These are phyloP conservation scores for Todus mexicanus DNA, from an alignment of 2,797 vertebrate species.

Conservation along the genomic window DNA sequence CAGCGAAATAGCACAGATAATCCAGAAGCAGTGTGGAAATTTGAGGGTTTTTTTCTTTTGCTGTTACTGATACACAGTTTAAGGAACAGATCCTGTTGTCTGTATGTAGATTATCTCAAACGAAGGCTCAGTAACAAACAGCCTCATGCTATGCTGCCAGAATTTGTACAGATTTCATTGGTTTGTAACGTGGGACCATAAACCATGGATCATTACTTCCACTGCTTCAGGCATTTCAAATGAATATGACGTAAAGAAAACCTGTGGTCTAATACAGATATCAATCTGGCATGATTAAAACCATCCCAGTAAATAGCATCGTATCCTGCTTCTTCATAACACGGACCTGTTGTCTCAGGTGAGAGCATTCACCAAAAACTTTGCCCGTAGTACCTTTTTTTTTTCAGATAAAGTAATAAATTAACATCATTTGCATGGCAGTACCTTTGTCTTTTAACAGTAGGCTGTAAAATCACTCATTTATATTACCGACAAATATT, in stretches of 20 bases:
- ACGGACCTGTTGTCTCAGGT: neutral
- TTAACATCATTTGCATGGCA: neutral
- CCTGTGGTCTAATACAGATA: neutral
- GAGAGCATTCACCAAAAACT: neutral
- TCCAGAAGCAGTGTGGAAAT: neutral
- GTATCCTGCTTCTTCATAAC: constrained; percentile 7
- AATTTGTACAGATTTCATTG: neutral
- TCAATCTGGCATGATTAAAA: neutral
- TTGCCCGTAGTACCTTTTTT: neutral
- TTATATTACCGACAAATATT: constrained; percentile 16
- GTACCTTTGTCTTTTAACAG: neutral
- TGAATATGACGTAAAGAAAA: neutral
- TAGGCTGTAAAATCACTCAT: neutral
- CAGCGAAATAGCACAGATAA: fast-evolving
- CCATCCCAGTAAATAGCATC: neutral
- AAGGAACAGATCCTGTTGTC: neutral
- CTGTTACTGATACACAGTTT: neutral
- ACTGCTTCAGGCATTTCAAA: neutral
- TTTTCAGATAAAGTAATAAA: constrained; percentile 33
- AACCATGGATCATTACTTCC: neutral
- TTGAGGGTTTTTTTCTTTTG: neutral
- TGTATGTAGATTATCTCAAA: fast-evolving
- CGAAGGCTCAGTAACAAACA: neutral
- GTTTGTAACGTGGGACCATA: neutral
- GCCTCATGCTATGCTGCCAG: fast-evolving